These are phyloP conservation scores for Noctilio leporinus DNA, from an alignment of 2,113 vertebrate genomes.

Conservation along the genomic window DNA sequence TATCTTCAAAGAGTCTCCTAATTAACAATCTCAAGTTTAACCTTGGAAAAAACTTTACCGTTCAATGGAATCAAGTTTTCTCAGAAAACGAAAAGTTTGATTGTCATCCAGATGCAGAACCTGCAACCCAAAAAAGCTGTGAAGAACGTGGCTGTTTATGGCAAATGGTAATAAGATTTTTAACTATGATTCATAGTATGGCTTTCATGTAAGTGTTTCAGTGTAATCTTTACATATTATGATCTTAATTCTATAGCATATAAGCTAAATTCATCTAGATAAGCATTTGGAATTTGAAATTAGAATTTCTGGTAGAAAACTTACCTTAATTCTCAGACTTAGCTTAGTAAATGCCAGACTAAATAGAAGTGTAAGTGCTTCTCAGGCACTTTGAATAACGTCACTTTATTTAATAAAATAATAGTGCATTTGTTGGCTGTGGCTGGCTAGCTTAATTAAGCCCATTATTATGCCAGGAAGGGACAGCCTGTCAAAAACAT, in stretches of 20 bases:
- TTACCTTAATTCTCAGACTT: not conserved
- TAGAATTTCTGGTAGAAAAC: not conserved
- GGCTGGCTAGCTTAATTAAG: not conserved
- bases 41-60: slow-evolving; percentile 43
- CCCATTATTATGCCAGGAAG: not conserved
- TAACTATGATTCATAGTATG: not conserved
- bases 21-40: slow-evolving; percentile 30
- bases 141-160: slow-evolving; percentile 32
- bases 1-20: slow-evolving; percentile 48
- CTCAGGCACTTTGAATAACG: not conserved
- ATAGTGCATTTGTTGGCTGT: not conserved
- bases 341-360: not conserved
- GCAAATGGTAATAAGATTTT: not conserved
- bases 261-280: not conserved
- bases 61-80: slow-evolving; percentile 38
- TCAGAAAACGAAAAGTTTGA: slow-evolving; percentile 32
- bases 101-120: slow-evolving; percentile 35
- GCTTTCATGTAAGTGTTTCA: not conserved
- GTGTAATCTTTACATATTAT: not conserved
- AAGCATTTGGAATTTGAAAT: not conserved
- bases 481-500: not conserved
- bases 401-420: not conserved
- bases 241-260: not conserved
- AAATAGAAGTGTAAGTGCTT: not conserved
- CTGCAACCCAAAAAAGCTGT: not conserved